Evolutionary conservation across 2,797 vertebrate genomes (phyloP).

Genomic region (Sebastes flavidus): DNA sequence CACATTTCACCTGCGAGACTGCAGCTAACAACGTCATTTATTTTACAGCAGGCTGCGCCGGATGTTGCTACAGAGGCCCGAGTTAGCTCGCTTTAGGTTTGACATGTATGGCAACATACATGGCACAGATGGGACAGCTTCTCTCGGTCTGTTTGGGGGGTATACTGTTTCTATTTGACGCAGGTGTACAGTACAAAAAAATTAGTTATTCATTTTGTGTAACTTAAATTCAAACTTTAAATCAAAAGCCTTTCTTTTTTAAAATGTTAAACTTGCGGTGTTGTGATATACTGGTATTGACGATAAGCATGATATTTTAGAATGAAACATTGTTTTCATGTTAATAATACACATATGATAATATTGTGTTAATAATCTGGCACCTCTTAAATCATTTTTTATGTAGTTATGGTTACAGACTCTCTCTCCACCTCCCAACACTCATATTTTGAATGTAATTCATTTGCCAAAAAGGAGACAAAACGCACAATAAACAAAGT

Average conservation of each 20-base stretch:
- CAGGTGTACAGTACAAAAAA: neutral
- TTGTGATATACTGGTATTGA: too few species aligned
- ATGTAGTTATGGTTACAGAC: neutral
- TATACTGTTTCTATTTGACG: neutral
- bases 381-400: neutral
- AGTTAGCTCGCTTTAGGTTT: constrained; percentile 46
- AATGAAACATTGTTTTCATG: neutral
- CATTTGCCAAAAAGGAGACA: neutral
- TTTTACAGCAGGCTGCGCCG: constrained; percentile 76
- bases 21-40: constrained; percentile 82
- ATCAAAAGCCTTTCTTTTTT: neutral
- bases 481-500: neutral
- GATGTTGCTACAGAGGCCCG: constrained; percentile 64
- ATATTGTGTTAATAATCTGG: neutral
- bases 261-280: neutral
- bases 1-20: constrained; percentile 83
- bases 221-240: neutral
- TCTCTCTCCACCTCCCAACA: neutral
- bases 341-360: neutral
- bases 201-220: neutral
- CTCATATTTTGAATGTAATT: neutral
- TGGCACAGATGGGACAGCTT: constrained; percentile 37
- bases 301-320: neutral
- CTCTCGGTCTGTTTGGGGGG: constrained; percentile 18
- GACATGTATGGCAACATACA: constrained; percentile 44